These are phyloP conservation scores for Clunio marinus DNA, from an alignment of 2,888 invertebrate species.

Conservation along the genomic window DNA sequence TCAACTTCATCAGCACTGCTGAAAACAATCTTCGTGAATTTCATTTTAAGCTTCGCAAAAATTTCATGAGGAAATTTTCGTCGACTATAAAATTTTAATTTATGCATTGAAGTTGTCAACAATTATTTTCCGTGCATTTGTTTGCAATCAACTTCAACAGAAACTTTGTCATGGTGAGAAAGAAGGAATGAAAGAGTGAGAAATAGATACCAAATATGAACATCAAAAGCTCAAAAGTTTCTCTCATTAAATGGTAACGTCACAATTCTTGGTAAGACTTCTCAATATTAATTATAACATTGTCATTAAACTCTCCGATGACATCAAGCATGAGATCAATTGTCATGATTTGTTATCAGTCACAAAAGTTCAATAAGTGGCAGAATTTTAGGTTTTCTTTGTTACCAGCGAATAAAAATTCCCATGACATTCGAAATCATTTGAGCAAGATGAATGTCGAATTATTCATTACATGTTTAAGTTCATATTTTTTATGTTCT, in stretches of 20 bases:
- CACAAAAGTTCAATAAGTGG: too few relatives aligned
- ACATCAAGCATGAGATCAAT: too few relatives aligned
- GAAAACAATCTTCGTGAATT: too few relatives aligned
- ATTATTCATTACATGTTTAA: too few relatives aligned
- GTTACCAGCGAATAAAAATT: too few relatives aligned
- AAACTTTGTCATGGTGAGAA: background rate
- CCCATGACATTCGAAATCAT: too few relatives aligned
- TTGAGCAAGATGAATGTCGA: too few relatives aligned
- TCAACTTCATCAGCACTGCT: background rate
- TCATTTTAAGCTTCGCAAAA: background rate
- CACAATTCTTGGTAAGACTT: background rate
- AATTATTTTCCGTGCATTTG: background rate
- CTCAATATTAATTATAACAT: background rate
- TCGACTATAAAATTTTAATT: background rate
- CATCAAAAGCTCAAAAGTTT: background rate
- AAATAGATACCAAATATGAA: too few relatives aligned
- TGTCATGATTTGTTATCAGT: background rate
- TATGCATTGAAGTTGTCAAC: background rate
- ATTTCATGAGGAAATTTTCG: conserved; percentile 2
- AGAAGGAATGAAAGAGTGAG: too few relatives aligned
- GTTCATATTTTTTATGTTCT: too few relatives aligned
- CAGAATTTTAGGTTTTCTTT: too few relatives aligned
- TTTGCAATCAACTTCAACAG: background rate
- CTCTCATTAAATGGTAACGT: background rate
- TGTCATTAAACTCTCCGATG: too few relatives aligned